Evolutionary conservation across 2,113 vertebrate genomes (phyloP).

Genomic region (Clarias batrachus): DNA sequence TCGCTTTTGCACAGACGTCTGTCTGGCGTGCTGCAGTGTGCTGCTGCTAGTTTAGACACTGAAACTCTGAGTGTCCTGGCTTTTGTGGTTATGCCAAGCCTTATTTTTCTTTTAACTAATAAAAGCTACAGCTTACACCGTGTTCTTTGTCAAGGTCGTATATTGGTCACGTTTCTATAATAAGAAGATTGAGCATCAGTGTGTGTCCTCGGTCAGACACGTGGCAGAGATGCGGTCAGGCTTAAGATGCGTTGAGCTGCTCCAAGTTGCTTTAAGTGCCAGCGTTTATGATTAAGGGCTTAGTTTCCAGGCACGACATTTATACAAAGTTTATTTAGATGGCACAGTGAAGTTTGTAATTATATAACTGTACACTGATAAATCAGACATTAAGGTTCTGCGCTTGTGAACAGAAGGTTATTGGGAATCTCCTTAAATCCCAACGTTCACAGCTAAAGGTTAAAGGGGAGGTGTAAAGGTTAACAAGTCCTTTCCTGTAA

Average conservation of each 20-base stretch:
- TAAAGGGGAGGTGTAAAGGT: too few species aligned
- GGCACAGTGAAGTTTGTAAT: background rate
- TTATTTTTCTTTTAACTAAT: conserved; percentile 9
- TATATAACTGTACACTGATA: background rate
- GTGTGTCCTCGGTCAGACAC: background rate
- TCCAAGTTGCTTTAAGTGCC: background rate
- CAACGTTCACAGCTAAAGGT: background rate
- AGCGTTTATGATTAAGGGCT: conserved; percentile 11
- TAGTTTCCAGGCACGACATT: conserved; percentile 1
- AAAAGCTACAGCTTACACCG: background rate
- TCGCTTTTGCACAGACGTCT: background rate
- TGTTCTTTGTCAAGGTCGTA: background rate
- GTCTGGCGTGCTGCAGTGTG: background rate
- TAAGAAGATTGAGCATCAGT: background rate
- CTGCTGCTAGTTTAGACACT: background rate
- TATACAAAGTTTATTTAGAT: background rate
- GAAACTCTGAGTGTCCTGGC: background rate
- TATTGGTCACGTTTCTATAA: conserved; percentile 8
- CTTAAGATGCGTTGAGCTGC: background rate
- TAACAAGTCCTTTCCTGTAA: too few species aligned
- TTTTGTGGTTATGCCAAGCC: background rate
- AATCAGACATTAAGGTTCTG: background rate
- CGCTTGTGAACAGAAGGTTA: background rate
- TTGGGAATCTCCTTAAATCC: background rate
- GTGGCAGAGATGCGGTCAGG: conserved; percentile 1